Evolutionary conservation across 2,113 vertebrate species (phyloP).

Genomic region (Rhea pennata): DNA sequence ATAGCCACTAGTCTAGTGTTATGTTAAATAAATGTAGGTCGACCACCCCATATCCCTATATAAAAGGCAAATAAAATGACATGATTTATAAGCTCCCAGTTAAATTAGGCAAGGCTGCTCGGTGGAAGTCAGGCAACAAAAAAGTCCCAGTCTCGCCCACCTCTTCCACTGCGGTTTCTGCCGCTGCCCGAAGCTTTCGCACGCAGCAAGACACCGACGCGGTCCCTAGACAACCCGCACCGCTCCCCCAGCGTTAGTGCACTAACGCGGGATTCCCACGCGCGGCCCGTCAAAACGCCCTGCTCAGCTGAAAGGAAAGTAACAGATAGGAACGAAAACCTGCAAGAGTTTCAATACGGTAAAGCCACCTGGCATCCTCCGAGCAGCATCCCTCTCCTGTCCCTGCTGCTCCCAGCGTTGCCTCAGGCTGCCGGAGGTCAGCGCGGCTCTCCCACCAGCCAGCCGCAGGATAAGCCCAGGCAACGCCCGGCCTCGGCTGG

Average conservation of each 20-base stretch:
- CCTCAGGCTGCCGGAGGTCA: accelerated
- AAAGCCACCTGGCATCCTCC: background rate
- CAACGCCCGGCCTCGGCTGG: background rate
- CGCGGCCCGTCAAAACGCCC: background rate
- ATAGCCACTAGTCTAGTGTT: background rate
- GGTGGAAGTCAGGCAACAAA: background rate
- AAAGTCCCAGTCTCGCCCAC: background rate
- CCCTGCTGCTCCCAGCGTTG: background rate
- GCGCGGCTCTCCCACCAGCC: accelerated
- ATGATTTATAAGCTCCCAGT: background rate
- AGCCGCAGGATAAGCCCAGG: accelerated
- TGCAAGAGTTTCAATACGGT: background rate
- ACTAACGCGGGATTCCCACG: too few species aligned
- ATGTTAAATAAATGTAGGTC: background rate
- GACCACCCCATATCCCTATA: background rate
- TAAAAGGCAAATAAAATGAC: background rate
- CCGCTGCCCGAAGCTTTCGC: background rate
- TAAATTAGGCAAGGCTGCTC: accelerated
- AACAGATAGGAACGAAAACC: background rate
- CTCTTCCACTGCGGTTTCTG: background rate
- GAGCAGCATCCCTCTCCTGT: accelerated
- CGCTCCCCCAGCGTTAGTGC: too few species aligned
- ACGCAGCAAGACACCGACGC: background rate
- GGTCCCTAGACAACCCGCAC: background rate
- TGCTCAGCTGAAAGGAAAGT: background rate